Conservation (phyloP, 2,888 invertebrate genomes). For the Coleophora flavipennella region DNA sequence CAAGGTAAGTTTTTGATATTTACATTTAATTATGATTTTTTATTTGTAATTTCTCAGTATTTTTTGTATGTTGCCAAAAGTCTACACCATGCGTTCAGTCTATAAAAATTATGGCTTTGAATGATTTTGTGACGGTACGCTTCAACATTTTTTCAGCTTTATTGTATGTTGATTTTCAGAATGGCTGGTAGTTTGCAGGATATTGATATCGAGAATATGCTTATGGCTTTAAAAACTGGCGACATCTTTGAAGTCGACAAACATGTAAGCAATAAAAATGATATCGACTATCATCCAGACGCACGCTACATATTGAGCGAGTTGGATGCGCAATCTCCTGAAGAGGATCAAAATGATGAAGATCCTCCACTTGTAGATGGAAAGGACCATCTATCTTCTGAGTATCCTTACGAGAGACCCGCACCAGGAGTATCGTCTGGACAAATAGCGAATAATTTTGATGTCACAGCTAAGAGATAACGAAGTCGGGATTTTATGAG, state of each 20-base stretch:
- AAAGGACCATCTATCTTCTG: neutral
- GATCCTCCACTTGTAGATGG: neutral
- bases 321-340: neutral
- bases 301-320: neutral
- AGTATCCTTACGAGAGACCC: neutral
- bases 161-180: neutral
- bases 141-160: neutral
- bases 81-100: neutral
- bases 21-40: neutral
- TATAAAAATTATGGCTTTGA: neutral
- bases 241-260: neutral
- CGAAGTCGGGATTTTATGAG: neutral
- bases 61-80: neutral
- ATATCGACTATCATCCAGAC: neutral
- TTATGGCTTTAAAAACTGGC: neutral
- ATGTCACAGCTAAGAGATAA: neutral
- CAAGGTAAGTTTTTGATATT: neutral
- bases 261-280: neutral
- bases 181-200: neutral
- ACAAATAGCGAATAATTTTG: neutral
- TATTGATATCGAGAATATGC: neutral
- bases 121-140: neutral
- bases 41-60: neutral
- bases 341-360: neutral
- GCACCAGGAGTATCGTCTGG: neutral